These are phyloP conservation scores for Patiria pectinifera DNA, from an alignment of 53 echinoderm and acorn worm genomes.

Conservation along the genomic window DNA sequence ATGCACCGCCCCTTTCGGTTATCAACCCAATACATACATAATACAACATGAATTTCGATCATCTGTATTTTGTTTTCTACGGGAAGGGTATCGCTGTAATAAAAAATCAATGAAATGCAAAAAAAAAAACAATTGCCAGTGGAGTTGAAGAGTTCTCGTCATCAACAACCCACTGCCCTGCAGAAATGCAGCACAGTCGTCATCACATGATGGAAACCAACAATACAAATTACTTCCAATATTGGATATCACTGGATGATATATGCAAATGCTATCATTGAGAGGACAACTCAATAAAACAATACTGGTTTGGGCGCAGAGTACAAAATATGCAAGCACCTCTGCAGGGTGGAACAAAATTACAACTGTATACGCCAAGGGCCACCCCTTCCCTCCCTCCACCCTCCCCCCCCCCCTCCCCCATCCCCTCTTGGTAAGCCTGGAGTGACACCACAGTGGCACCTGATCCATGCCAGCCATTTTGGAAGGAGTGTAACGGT, in stretches of 20 bases:
- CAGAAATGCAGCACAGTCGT: neutral
- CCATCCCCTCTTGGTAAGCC: neutral
- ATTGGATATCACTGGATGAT: neutral
- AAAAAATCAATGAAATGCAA: neutral
- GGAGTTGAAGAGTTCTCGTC: neutral
- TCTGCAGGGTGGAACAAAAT: constrained; percentile 28
- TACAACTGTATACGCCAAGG: constrained; percentile 15
- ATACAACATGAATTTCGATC: no score
- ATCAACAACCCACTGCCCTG: neutral
- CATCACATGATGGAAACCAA: neutral
- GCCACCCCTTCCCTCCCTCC: neutral
- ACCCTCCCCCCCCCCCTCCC: neutral
- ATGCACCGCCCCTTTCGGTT: no score
- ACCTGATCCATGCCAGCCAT: neutral
- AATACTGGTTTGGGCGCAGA: constrained; percentile 13
- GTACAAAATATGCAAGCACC: neutral
- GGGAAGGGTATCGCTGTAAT: neutral
- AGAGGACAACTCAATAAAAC: constrained; percentile 35
- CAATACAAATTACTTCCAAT: neutral
- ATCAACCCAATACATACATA: no score
- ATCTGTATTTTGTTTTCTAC: no score
- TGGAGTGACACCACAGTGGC: neutral
- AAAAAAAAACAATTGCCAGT: neutral
- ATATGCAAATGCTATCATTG: neutral
- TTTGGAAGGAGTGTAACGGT: neutral